phyloP scores from a whole-genome alignment of 2,888 invertebrate genomes.

The Cephus sareptanus region DNA sequence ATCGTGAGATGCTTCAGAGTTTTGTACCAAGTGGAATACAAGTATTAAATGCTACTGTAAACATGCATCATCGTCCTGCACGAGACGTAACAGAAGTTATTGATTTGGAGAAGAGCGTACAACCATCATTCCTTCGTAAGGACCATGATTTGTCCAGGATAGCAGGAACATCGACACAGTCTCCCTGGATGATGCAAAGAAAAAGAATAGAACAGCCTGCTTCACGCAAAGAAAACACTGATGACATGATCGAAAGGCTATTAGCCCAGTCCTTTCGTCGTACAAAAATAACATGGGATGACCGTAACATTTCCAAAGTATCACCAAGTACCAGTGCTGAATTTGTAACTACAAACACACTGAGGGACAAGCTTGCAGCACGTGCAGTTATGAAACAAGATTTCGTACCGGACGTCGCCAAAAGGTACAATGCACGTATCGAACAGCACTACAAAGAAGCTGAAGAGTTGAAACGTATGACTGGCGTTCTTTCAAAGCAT shows the following conservation, averaged over 20 bases:
- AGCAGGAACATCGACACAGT: not conserved
- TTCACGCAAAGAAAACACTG: not conserved
- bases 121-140: not conserved
- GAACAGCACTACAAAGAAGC: constrained; percentile 49
- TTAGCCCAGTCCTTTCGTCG: not conserved
- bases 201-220: not conserved
- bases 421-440: constrained; percentile 48
- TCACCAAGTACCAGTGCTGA: not conserved
- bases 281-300: not conserved
- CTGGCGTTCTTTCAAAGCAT: constrained; percentile 46
- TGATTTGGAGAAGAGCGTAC: constrained; percentile 45
- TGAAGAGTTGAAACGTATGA: constrained; percentile 48
- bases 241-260: not conserved
- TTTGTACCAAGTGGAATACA: constrained; percentile 41
- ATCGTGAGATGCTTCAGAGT: constrained; percentile 48
- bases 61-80: constrained; percentile 16
- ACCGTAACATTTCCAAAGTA: constrained; percentile 1
- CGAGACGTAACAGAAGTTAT: constrained; percentile 43
- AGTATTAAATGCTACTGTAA: constrained; percentile 27
- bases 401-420: constrained; percentile 42
- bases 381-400: constrained; percentile 49
- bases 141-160: not conserved
- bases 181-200: not conserved
- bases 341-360: constrained; percentile 42
- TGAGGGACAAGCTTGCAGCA: constrained; percentile 49